These are phyloP conservation scores for Crotalus viridis DNA, from an alignment of 2,113 vertebrate genomes.

Conservation along the genomic window DNA sequence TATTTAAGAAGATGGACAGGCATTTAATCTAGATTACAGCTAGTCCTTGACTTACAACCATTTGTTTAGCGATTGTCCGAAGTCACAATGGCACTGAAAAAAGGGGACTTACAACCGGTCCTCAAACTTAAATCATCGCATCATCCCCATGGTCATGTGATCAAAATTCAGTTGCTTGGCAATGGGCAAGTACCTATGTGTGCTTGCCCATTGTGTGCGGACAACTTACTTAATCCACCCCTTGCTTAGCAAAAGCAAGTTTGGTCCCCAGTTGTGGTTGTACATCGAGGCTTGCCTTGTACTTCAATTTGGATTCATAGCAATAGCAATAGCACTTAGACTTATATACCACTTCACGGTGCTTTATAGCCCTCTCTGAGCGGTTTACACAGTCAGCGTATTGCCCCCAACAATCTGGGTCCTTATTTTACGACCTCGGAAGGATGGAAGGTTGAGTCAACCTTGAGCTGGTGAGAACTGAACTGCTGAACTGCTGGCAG, in stretches of 20 bases:
- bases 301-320: background rate
- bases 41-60: background rate
- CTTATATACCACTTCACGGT: too few relatives aligned
- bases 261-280: background rate
- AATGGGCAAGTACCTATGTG: background rate
- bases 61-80: background rate
- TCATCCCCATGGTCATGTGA: background rate
- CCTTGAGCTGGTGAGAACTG: too few relatives aligned
- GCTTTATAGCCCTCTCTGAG: too few relatives aligned
- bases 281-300: background rate
- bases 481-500: too few relatives aligned
- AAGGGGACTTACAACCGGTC: background rate
- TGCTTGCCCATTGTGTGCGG: background rate
- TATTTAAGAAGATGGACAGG: background rate
- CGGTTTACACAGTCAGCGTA: too few relatives aligned
- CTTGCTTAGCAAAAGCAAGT: background rate
- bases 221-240: background rate
- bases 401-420: too few relatives aligned
- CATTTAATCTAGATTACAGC: background rate
- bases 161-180: background rate
- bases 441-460: too few relatives aligned
- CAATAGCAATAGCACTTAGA: too few relatives aligned
- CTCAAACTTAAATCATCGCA: background rate
- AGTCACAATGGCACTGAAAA: background rate
- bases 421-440: too few relatives aligned